Evolutionary conservation across 2,113 vertebrate genomes (phyloP).

Genomic region (Petromus typicus): DNA sequence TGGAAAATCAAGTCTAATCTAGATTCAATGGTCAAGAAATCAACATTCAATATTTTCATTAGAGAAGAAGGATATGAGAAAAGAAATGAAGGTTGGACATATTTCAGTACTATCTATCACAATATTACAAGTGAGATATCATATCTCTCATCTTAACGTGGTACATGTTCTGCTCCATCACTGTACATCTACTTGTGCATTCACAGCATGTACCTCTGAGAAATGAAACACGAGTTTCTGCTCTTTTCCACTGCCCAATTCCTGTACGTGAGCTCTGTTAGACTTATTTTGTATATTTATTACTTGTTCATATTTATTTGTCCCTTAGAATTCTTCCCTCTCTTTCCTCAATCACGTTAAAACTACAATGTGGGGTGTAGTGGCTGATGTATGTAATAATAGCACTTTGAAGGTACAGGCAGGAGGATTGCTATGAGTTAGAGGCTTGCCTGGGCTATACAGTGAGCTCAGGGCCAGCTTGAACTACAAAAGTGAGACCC

Average conservation of each 20-base stretch:
- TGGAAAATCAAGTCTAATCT: neutral
- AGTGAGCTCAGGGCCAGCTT: no score
- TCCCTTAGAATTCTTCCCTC: neutral
- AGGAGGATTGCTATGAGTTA: no score
- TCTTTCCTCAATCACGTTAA: neutral
- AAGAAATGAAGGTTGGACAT: neutral
- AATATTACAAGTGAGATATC: neutral
- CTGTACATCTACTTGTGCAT: neutral
- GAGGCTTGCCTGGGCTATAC: no score
- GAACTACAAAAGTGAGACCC: no score
- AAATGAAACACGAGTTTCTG: neutral
- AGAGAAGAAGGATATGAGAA: fast-evolving
- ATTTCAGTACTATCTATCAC: neutral
- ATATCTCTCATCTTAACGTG: neutral
- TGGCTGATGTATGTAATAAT: no score
- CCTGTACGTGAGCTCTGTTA: neutral
- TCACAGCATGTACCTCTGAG: neutral
- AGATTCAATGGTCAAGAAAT: neutral
- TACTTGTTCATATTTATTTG: neutral
- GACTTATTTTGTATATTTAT: neutral
- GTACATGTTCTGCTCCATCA: neutral
- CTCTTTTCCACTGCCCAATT: neutral
- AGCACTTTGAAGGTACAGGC: no score
- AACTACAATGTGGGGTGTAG: no score
- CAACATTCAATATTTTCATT: neutral